These are phyloP conservation scores for Coenonympha arcania DNA, from an alignment of 2,888 invertebrate genomes.

Conservation along the genomic window DNA sequence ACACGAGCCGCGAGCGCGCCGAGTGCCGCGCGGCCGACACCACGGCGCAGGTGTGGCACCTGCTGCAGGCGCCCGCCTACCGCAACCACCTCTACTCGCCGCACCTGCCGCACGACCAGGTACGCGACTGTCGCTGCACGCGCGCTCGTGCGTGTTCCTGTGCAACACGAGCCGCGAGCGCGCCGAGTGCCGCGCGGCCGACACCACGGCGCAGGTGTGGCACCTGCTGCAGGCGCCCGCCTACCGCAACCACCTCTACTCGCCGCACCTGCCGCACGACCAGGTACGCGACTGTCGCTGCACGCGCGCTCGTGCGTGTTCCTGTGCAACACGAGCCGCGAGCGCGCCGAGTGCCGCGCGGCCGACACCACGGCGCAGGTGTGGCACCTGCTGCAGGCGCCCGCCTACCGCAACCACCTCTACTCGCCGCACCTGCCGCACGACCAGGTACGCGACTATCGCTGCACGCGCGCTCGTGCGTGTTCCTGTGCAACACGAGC, in stretches of 20 bases:
- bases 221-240: slow-evolving; percentile 83
- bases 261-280: slow-evolving; percentile 30
- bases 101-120: slow-evolving; percentile 39
- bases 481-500: slow-evolving; percentile 89
- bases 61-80: slow-evolving; percentile 84
- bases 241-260: slow-evolving; percentile 90
- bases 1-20: slow-evolving; percentile 82
- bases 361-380: slow-evolving; percentile 85
- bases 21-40: slow-evolving; percentile 78
- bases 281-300: slow-evolving; percentile 41
- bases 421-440: slow-evolving; percentile 58
- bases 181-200: slow-evolving; percentile 75
- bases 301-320: no score
- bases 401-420: slow-evolving; percentile 89
- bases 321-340: slow-evolving; percentile 88
- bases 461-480: no score
- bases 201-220: slow-evolving; percentile 91
- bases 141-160: no score
- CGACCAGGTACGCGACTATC: slow-evolving; percentile 43
- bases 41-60: slow-evolving; percentile 91
- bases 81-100: slow-evolving; percentile 85
- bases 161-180: slow-evolving; percentile 89
- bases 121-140: slow-evolving; percentile 23
- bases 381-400: slow-evolving; percentile 88
- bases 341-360: slow-evolving; percentile 78